Conservation (phyloP, 2,797 vertebrate species). For the Hemibagrus guttatus region DNA sequence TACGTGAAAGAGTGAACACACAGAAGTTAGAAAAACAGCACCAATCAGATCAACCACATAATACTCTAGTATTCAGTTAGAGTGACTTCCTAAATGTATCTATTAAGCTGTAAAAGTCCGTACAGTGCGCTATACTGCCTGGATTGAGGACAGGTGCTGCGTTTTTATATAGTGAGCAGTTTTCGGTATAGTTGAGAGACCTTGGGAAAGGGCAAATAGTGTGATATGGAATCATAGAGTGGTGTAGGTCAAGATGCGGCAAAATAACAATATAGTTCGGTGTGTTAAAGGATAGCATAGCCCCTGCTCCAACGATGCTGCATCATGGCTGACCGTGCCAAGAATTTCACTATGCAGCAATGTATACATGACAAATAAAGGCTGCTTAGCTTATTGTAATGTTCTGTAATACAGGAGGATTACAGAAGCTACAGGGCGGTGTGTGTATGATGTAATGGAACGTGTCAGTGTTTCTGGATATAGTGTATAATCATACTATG, state of each 20-base stretch:
- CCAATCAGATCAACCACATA: neutral
- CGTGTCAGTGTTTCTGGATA: neutral
- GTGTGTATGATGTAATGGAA: neutral
- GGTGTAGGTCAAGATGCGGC: too few species aligned
- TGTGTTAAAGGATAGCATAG: too few species aligned
- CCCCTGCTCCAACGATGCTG: too few species aligned
- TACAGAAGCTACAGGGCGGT: too few species aligned
- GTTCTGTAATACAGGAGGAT: too few species aligned
- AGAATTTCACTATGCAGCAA: too few species aligned
- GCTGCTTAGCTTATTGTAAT: too few species aligned
- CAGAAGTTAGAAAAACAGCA: neutral
- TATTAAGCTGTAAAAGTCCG: neutral
- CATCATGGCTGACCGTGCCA: too few species aligned
- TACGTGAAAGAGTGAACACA: neutral
- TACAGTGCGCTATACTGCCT: neutral
- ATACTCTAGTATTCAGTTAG: neutral
- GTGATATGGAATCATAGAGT: neutral
- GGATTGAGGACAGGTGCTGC: too few species aligned
- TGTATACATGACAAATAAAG: too few species aligned
- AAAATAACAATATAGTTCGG: neutral
- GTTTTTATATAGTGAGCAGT: neutral
- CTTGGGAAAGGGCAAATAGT: neutral
- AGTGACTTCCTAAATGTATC: neutral
- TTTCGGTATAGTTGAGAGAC: neutral
- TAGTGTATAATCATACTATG: too few species aligned